These are phyloP conservation scores for Aix galericulata DNA, from an alignment of 2,113 vertebrate genomes.

Conservation along the genomic window DNA sequence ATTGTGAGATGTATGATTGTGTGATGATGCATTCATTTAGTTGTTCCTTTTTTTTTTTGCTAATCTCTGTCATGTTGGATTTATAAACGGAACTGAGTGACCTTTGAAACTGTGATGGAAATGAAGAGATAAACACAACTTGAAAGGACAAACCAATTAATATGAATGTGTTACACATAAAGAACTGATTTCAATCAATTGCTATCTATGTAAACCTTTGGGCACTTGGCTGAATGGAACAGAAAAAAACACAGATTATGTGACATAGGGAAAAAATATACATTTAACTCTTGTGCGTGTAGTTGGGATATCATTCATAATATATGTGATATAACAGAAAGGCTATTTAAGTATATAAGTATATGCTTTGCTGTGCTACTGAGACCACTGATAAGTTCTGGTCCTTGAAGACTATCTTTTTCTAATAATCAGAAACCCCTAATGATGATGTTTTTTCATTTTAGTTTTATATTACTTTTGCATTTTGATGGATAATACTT, in stretches of 20 bases:
- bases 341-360: background rate
- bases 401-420: background rate
- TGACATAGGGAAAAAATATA: constrained; percentile 24
- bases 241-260: constrained; percentile 36
- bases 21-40: constrained; percentile 89
- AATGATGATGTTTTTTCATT: background rate
- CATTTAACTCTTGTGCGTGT: constrained; percentile 15
- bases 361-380: background rate
- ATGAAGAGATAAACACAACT: constrained; percentile 98
- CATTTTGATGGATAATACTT: background rate
- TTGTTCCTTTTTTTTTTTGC: constrained; percentile 89
- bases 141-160: constrained; percentile 99
- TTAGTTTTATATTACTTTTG: background rate
- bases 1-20: constrained; percentile 92
- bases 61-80: constrained; percentile 97
- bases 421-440: background rate
- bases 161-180: constrained; percentile 91
- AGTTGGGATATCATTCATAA: background rate
- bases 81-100: constrained; percentile 94
- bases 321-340: background rate
- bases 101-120: constrained; percentile 94
- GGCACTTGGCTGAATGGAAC: constrained; percentile 60
- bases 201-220: constrained; percentile 73
- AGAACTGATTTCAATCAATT: constrained; percentile 80
- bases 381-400: background rate